Evolutionary conservation across 2,888 invertebrate genomes (phyloP).

Genomic region (Empis livida): DNA sequence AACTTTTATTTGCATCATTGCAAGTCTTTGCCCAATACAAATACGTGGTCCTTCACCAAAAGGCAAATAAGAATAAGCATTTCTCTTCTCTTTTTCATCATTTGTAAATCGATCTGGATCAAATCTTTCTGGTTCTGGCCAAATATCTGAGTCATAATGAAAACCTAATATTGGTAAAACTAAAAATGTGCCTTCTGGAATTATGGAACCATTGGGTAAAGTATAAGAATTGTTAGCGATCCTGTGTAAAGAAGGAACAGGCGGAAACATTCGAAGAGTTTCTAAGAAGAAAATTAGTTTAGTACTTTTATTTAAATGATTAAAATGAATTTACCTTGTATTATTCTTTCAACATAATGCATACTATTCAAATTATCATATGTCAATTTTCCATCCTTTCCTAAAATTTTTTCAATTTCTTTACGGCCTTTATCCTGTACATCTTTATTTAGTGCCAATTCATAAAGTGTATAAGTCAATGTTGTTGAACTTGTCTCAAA

Average conservation of each 20-base stretch:
- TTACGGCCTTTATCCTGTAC: constrained; percentile 29
- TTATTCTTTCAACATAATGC: constrained; percentile 32
- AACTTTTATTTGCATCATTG: constrained; percentile 11
- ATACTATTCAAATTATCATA: constrained; percentile 32
- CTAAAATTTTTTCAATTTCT: constrained; percentile 28
- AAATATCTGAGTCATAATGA: constrained; percentile 27
- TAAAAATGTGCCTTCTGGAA: constrained; percentile 20
- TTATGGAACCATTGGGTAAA: constrained; percentile 17
- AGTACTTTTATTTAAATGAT: not conserved
- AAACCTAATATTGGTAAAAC: constrained; percentile 21
- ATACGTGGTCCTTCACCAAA: constrained; percentile 26
- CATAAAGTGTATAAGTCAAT: constrained; percentile 33
- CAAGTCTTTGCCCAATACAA: constrained; percentile 12
- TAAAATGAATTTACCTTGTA: constrained; percentile 33
- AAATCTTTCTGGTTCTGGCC: constrained; percentile 26
- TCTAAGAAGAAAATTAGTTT: constrained; percentile 4
- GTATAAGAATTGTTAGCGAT: constrained; percentile 5
- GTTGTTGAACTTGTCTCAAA: constrained; percentile 36
- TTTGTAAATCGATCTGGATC: constrained; percentile 29
- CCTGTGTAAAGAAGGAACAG: constrained; percentile 8
- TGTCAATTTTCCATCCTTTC: constrained; percentile 24
- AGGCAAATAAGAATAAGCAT: constrained; percentile 21
- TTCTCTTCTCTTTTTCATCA: constrained; percentile 16
- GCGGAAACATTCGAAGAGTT: constrained; percentile 11
- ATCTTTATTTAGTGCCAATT: constrained; percentile 34